Evolutionary conservation across 2,888 invertebrate genomes (phyloP).

Genomic region (Poecilus cupreus): DNA sequence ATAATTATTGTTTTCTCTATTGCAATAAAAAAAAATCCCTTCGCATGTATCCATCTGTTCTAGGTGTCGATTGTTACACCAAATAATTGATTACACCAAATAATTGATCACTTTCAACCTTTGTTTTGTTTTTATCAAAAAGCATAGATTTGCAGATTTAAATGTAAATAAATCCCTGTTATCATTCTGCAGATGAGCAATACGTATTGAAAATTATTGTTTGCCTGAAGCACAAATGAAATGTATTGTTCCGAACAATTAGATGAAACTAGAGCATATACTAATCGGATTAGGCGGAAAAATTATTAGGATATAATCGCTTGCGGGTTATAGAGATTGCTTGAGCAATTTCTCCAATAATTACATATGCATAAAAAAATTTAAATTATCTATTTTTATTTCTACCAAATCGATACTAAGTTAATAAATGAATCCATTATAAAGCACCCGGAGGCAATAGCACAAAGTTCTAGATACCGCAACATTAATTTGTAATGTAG

Average conservation of each 20-base stretch:
- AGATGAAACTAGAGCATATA: neutral
- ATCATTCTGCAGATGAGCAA: too few species aligned
- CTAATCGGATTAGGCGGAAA: neutral
- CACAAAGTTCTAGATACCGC: neutral
- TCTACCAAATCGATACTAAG: neutral
- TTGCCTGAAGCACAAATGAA: too few species aligned
- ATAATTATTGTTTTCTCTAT: too few species aligned
- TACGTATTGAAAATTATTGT: too few species aligned
- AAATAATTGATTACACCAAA: too few species aligned
- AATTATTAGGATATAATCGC: neutral
- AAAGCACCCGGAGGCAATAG: neutral
- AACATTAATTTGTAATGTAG: neutral
- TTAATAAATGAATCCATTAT: slow-evolving; percentile 7
- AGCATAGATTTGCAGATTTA: too few species aligned
- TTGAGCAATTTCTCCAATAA: neutral
- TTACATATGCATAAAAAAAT: neutral
- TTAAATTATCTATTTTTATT: neutral
- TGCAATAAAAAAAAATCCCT: too few species aligned
- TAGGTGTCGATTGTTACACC: too few species aligned
- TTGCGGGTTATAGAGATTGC: neutral
- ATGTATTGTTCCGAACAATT: neutral
- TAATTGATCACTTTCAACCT: too few species aligned
- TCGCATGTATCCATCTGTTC: too few species aligned
- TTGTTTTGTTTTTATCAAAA: too few species aligned
- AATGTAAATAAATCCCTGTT: too few species aligned